phyloP scores from a whole-genome alignment of 2,113 vertebrate species.

The Macquaria australasica region DNA sequence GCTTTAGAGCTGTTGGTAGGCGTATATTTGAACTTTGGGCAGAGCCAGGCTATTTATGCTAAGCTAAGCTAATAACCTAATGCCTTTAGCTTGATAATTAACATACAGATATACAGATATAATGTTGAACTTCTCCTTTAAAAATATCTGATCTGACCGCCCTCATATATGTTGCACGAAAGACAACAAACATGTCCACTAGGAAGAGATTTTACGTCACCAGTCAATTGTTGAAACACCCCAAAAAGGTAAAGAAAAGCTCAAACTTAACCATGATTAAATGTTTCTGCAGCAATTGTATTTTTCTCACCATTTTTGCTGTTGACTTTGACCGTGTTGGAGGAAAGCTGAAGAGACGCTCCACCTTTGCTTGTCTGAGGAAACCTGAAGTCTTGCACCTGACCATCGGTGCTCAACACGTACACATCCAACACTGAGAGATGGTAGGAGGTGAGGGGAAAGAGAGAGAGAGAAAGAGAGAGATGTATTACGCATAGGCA shows the following conservation, averaged over 20 bases:
- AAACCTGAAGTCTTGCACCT: constrained; percentile 97
- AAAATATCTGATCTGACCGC: neutral
- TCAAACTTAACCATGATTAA: neutral
- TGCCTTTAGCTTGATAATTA: neutral
- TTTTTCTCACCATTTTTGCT: constrained; percentile 93
- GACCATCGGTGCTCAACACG: constrained; percentile 96
- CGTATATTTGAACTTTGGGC: neutral
- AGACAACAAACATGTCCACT: neutral
- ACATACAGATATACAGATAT: neutral
- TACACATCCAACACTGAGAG: constrained; percentile 94
- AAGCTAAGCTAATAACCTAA: neutral
- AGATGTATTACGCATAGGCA: constrained; percentile 48
- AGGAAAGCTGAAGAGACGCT: constrained; percentile 93
- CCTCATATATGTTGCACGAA: neutral
- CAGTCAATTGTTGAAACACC: neutral
- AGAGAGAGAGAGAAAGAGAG: neutral
- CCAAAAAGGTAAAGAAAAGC: neutral
- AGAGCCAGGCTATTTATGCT: neutral
- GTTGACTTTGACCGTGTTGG: constrained; percentile 98
- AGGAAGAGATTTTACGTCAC: constrained; percentile 3
- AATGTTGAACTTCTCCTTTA: neutral
- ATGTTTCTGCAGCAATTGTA: constrained; percentile 9
- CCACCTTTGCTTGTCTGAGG: constrained; percentile 93
- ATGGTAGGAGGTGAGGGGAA: neutral
- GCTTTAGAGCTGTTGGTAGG: no score